phyloP scores from a whole-genome alignment of 2,113 vertebrate species.

The Recurvirostra avosetta region DNA sequence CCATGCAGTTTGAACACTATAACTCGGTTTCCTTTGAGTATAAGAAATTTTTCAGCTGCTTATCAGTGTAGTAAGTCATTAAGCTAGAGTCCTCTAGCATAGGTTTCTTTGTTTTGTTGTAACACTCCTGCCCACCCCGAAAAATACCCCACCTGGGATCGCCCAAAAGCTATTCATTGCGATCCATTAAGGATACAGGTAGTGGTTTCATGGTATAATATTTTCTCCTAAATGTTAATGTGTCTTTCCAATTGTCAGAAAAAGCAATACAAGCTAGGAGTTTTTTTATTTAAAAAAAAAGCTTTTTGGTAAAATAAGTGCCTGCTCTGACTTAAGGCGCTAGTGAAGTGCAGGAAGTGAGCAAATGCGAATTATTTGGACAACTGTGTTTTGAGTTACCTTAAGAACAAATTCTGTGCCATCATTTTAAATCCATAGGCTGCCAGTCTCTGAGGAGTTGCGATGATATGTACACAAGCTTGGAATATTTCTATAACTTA shows the following conservation, averaged over 20 bases:
- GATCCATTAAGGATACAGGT: neutral
- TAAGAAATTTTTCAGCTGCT: neutral
- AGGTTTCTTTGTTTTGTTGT: neutral
- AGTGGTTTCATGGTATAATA: neutral
- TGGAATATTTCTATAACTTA: neutral
- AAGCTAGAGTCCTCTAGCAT: neutral
- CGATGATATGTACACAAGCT: neutral
- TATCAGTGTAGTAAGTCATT: neutral
- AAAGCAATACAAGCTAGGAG: neutral
- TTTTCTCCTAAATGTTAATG: neutral
- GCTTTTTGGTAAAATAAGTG: neutral
- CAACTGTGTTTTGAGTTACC: neutral
- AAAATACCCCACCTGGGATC: neutral
- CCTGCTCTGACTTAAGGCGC: neutral
- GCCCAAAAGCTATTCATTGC: neutral
- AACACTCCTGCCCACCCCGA: neutral
- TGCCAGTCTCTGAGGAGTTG: neutral
- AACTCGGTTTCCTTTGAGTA: neutral
- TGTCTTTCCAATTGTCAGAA: neutral
- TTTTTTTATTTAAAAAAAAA: neutral
- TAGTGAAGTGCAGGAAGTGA: neutral
- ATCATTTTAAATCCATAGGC: neutral
- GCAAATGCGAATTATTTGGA: neutral
- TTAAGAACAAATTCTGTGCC: neutral
- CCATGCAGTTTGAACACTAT: neutral